Percentiles rank a stretch among this genome's conserved stretches.
Conservation (phyloP, 53 echinoderm and acorn worm species). For the Crossaster papposus region DNA sequence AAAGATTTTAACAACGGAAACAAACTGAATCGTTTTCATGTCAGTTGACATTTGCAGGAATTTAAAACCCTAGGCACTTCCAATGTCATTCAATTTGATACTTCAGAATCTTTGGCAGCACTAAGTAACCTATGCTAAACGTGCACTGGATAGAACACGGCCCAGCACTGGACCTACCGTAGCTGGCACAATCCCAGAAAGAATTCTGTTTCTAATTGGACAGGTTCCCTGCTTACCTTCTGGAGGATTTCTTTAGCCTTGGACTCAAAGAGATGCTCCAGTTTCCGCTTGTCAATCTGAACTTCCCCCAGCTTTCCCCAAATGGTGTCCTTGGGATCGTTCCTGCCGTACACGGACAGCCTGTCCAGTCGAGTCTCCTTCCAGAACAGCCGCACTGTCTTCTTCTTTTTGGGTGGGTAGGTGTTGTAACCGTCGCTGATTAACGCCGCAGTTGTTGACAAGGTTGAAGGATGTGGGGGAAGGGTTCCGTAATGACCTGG, state of each 20-base stretch:
- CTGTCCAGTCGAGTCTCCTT: conserved; percentile 83
- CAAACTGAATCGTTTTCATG: neutral
- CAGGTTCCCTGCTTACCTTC: conserved; percentile 75
- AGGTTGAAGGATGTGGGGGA: conserved; percentile 69
- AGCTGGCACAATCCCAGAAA: neutral
- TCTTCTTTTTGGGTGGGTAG: conserved; percentile 88
- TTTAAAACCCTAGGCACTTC: neutral
- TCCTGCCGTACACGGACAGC: conserved; percentile 60
- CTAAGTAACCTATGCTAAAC: neutral
- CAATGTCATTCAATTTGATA: neutral
- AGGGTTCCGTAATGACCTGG: conserved; percentile 47
- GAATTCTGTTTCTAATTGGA: neutral
- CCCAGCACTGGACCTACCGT: neutral
- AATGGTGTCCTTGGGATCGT: conserved; percentile 71
- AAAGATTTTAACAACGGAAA: neutral
- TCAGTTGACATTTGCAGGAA: neutral
- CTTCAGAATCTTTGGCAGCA: neutral
- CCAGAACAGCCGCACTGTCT: conserved; percentile 95
- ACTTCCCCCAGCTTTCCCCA: conserved; percentile 81
- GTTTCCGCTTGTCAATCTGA: conserved; percentile 81
- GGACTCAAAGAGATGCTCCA: conserved; percentile 97
- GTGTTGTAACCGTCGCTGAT: conserved; percentile 64
- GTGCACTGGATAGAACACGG: neutral
- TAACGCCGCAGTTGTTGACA: neutral
- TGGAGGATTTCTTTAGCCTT: conserved; percentile 79